phyloP scores from a whole-genome alignment of 2,888 invertebrate species.

The Volucella zonaria region DNA sequence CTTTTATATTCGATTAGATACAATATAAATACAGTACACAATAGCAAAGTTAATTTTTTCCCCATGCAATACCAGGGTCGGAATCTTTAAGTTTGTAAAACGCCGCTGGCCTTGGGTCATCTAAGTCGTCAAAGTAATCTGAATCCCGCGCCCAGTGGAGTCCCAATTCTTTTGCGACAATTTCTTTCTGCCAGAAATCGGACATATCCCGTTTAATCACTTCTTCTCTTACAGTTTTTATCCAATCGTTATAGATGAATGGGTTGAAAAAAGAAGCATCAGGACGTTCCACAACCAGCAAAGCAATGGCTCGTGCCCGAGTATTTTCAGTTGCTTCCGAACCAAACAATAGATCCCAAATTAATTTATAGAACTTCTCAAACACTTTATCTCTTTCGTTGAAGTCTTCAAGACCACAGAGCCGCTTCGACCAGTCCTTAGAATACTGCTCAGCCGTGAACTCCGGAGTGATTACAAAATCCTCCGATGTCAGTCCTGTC shows the following conservation, averaged over 20 bases:
- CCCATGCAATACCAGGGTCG: conserved; percentile 30
- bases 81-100: conserved; percentile 76
- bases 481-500: not conserved
- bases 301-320: conserved; percentile 75
- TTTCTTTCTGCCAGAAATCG: conserved; percentile 79
- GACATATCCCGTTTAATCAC: conserved; percentile 77
- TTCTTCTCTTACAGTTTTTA: conserved; percentile 78
- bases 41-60: not conserved
- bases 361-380: conserved; percentile 47
- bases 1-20: not conserved
- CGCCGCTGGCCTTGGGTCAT: conserved; percentile 76
- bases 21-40: not conserved
- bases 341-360: conserved; percentile 79
- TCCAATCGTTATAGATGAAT: conserved; percentile 80
- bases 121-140: conserved; percentile 78
- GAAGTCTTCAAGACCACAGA: conserved; percentile 29
- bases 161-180: conserved; percentile 78
- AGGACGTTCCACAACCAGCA: conserved; percentile 81
- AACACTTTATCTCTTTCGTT: conserved; percentile 45
- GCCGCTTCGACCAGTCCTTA: conserved; percentile 35
- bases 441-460: conserved; percentile 52
- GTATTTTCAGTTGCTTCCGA: conserved; percentile 56
- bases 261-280: conserved; percentile 79
- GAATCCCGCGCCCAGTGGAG: conserved; percentile 79
- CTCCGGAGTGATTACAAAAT: conserved; percentile 28